Evolutionary conservation across 2,888 invertebrate genomes (phyloP), one percentile per base, ranked within the genome.

Genomic region (Eristalinus aeneus): DNA sequence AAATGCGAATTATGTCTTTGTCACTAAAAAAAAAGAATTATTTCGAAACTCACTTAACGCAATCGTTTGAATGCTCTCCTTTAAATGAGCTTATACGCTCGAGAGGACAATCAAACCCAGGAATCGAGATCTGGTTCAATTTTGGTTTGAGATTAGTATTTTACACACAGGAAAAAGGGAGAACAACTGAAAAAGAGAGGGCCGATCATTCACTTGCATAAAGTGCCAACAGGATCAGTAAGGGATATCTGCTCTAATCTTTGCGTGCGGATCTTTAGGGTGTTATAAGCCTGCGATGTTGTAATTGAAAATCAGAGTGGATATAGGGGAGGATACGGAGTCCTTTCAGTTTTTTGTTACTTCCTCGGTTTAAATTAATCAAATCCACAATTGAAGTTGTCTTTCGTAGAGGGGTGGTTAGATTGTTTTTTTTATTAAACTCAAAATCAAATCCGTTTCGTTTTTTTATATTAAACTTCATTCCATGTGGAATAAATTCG

Each of bases 71-170:
- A 69, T 63, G 36, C 61, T n/a, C 6, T 12, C n/a, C 2, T 5
- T 11, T 22, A 68, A 20, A 20, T 79, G 46, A 60, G 23, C 58
- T 84, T 74, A 84, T 46, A 75, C 63, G 80, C 75, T 80, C 46
- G 71, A 80, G 61, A 53, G 67, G 58, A 58, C 63, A 84, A 34
- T 54, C 56, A 56, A 56, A 67, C 69, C 89, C 89, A 89, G 89
- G 89, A 23, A 90, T 90, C 90, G 89, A 89, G 12, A 90, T 90
- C 90, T 89, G 89, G 89, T 90, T 91, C 67, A 83, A 87, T 88
- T 88, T 87, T 81, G 88, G 88, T 87, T 65, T 64, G 69, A 75
- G 88, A 88, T 88, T 87, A 87, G 60, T 16, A 75, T 27, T 39
- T 71, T 20, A 22, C 12, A 56, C 56, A 56, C 73, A 31, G 69